Evolutionary conservation across 2,888 invertebrate genomes (phyloP).

Genomic region (Charanyca ferruginea): DNA sequence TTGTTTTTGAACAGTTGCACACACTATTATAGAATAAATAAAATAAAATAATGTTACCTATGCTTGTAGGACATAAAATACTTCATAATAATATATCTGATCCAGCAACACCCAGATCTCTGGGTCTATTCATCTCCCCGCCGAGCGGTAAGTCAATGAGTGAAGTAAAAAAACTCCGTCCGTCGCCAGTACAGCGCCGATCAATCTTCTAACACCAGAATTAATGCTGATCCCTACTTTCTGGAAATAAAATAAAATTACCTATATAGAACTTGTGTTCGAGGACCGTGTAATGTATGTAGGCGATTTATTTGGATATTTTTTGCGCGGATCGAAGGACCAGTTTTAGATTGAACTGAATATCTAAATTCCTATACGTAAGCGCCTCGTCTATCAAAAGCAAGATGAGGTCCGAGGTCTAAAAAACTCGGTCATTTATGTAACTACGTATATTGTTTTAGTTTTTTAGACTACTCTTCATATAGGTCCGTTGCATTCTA

Average conservation of each 20-base stretch:
- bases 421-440: no score
- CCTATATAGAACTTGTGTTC: constrained; percentile 34
- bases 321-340: neutral
- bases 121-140: constrained; percentile 56
- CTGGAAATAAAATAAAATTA: constrained; percentile 61
- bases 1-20: no score
- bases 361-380: neutral
- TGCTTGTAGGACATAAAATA: neutral
- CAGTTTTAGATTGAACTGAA: neutral
- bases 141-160: constrained; percentile 67
- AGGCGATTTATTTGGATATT: constrained; percentile 32
- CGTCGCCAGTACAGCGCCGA: constrained; percentile 45
- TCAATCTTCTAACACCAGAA: constrained; percentile 59
- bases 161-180: constrained; percentile 59
- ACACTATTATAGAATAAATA: no score
- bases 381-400: neutral
- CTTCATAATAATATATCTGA: neutral
- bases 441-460: neutral
- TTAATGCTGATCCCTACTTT: constrained; percentile 58
- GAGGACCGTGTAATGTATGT: constrained; percentile 40
- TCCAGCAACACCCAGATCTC: constrained; percentile 26
- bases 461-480: neutral
- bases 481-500: neutral
- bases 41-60: no score
- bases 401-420: neutral